Conservation (phyloP, 2,888 invertebrate species). For the Minunthozetes semirufus region DNA sequence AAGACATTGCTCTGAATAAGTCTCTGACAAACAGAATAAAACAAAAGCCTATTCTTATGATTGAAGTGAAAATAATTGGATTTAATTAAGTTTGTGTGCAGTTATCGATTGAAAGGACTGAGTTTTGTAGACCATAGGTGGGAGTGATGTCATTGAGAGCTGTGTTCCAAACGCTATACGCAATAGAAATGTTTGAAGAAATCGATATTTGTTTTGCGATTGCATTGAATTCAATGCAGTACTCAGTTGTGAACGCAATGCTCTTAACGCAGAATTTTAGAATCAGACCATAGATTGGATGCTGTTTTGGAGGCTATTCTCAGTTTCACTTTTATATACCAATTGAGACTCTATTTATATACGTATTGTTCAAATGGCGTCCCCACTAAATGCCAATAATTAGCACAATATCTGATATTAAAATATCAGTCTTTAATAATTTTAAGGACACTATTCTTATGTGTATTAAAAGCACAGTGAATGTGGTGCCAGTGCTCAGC, state of each 20-base stretch:
- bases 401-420: constrained; percentile 1
- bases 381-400: not conserved
- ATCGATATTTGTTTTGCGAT: not conserved
- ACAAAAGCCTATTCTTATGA: too few species aligned
- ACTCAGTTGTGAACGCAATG: constrained; percentile 19
- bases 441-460: not conserved
- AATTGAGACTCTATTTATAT: not conserved
- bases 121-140: not conserved
- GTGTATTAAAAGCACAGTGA: not conserved
- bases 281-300: constrained; percentile 1
- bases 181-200: not conserved
- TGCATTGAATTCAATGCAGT: not conserved
- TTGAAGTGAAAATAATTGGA: too few species aligned
- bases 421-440: not conserved
- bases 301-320: not conserved
- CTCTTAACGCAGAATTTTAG: not conserved
- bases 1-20: too few species aligned
- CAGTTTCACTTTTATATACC: constrained; percentile 2
- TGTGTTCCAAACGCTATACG: constrained; percentile 7
- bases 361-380: constrained; percentile 14
- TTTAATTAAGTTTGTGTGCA: too few species aligned
- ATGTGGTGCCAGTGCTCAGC: constrained; percentile 20
- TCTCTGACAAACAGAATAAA: too few species aligned
- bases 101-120: too few species aligned
- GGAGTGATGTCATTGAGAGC: not conserved